Base-by-base conservation (phyloP, 2,113 vertebrate genomes). In the Nerophis lumbriciformis region DNA sequence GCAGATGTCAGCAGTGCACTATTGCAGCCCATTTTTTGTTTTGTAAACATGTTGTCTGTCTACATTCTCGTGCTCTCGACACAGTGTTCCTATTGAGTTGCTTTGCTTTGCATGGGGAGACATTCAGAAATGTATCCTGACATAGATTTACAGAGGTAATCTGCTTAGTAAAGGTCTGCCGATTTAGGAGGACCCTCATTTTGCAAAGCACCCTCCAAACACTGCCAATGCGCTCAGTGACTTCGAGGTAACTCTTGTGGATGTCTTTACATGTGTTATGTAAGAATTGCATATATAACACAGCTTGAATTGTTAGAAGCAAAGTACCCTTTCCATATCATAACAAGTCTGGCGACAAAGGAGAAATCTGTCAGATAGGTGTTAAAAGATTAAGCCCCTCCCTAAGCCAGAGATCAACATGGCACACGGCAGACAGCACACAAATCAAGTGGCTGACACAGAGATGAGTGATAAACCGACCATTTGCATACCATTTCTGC, bases 321-420 rank as follows among this genome's bases (percentile, higher is more conserved):
- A 19, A 63, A 66, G 62, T 28, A 42, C 5, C 48, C 39, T 6
- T 7, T 69, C n/a, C 49, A 59, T 39, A 19, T 5, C 16, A 47
- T 38, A 44, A 59, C 21, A 70, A 78, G 75, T 72, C 62, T 55
- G 65, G 74, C 59, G 80, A 86, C 84, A 87, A 80, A 75, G 66
- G 82, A 71, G 57, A 82, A 76, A 73, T 82, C 79, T 85, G 73
- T 45, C 67, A 75, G 66, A 77, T 73, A 83, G 65, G 83, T 79
- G 84, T 84, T 88, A 85, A 84, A 75, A 77, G 85, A 85, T 87
- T 86, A 88, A 35, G 42, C 50, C 44, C 44, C 54, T 48, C 68
- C 62, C 69, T 81, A 85, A 86, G 76, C 83, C 59, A 61, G 66
- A 83, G 75, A 82, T 85, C 70, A 79, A 61, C 59, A 37, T 28